Percentiles rank a stretch among this genome's conserved stretches.
These are phyloP conservation scores for Brachionus sp. DNA, from an alignment of 1,140 invertebrate genomes.

Conservation along the genomic window DNA sequence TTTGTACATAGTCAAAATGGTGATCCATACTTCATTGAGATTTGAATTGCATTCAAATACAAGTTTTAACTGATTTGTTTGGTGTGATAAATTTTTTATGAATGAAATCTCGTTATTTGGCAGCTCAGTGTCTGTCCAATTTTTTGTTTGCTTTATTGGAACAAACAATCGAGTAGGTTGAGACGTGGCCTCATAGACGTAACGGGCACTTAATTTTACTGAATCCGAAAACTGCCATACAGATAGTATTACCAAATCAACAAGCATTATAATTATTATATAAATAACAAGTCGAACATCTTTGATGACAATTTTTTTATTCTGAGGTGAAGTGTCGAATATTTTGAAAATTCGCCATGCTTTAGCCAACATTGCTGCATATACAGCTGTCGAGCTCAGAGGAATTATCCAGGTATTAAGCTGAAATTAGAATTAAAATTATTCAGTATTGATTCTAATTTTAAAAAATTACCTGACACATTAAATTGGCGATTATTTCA, in stretches of 20 bases:
- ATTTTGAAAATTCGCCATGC: slow-evolving; percentile 51
- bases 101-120: neutral
- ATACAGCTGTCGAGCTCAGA: slow-evolving; percentile 48
- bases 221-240: slow-evolving; percentile 50
- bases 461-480: slow-evolving; percentile 49
- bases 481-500: slow-evolving; percentile 46
- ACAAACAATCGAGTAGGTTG: slow-evolving; percentile 2
- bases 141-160: neutral
- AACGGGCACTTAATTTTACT: slow-evolving; percentile 46
- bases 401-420: slow-evolving; percentile 48
- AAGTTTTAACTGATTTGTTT: slow-evolving; percentile 24
- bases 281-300: slow-evolving; percentile 50
- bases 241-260: slow-evolving; percentile 48
- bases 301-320: slow-evolving; percentile 50
- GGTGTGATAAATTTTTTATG: slow-evolving; percentile 33
- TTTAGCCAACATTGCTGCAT: slow-evolving; percentile 51
- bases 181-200: slow-evolving; percentile 19
- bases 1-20: slow-evolving; percentile 50
- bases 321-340: slow-evolving; percentile 48
- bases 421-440: slow-evolving; percentile 46
- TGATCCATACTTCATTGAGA: slow-evolving; percentile 48
- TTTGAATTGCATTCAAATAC: slow-evolving; percentile 49
- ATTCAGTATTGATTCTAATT: neutral
- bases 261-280: slow-evolving; percentile 47
- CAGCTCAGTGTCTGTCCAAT: neutral